phyloP scores from a whole-genome alignment of 2,888 invertebrate species.

The Tenthredo livida region DNA sequence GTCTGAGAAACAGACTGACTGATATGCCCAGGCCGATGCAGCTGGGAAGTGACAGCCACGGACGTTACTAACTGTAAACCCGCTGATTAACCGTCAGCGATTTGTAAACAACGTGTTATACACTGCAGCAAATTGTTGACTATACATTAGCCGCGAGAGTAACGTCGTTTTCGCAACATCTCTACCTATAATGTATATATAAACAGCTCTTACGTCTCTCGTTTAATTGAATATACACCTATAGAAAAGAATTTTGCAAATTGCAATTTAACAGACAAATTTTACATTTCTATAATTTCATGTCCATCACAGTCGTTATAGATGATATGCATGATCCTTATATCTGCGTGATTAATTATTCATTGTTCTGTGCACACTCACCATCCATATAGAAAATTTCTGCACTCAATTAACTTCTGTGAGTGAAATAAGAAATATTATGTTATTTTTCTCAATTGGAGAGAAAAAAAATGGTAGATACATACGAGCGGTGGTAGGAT shows the following conservation, averaged over 20 bases:
- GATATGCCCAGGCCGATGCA: conserved; percentile 23
- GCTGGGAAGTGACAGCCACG: conserved; percentile 41
- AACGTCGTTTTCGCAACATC: conserved; percentile 25
- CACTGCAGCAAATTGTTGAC: conserved; percentile 25
- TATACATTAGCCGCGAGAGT: not conserved
- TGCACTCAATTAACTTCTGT: too few species aligned
- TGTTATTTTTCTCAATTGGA: too few species aligned
- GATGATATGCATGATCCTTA: not conserved
- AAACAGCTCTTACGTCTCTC: not conserved
- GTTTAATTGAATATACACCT: not conserved
- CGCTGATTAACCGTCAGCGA: conserved; percentile 47
- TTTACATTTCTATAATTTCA: too few species aligned
- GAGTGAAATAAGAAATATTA: too few species aligned
- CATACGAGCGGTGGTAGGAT: not conserved
- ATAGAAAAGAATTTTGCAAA: not conserved
- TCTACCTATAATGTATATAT: not conserved
- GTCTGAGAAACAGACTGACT: conserved; percentile 13
- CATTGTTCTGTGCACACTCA: too few species aligned
- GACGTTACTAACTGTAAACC: conserved; percentile 31
- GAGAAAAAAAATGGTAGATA: not conserved
- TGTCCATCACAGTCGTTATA: not conserved
- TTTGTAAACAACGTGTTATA: conserved; percentile 46
- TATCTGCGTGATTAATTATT: not conserved
- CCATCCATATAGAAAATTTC: too few species aligned
- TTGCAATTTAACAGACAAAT: not conserved